Conservation (phyloP, 2,113 vertebrate genomes). For the Podarcis muralis region DNA sequence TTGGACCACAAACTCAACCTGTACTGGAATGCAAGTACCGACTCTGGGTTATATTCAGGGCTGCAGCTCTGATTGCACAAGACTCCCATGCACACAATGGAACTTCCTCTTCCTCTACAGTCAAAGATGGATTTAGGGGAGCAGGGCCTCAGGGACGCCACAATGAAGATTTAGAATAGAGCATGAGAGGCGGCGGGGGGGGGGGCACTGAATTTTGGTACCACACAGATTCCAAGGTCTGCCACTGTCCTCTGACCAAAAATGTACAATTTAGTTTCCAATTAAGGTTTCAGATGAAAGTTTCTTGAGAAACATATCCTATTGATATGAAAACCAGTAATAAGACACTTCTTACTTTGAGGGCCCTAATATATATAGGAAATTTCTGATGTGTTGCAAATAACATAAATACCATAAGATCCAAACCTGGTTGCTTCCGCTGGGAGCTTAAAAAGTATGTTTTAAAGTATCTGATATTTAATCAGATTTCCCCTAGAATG, state of each 20-base stretch:
- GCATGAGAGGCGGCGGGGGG: background rate
- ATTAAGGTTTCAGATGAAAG: slow-evolving; percentile 38
- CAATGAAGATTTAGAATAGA: background rate
- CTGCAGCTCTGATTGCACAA: too few relatives aligned
- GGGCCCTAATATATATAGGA: slow-evolving; percentile 1
- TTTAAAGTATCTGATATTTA: slow-evolving; percentile 19
- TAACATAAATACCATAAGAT: background rate
- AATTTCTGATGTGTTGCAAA: slow-evolving; percentile 21
- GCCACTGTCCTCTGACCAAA: slow-evolving; percentile 15
- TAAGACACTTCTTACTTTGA: slow-evolving; percentile 46
- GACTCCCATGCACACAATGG: too few relatives aligned
- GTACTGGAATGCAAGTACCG: background rate
- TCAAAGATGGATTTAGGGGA: too few relatives aligned
- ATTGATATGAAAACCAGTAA: slow-evolving; percentile 54
- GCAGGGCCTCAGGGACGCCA: too few relatives aligned
- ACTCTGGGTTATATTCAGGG: too few relatives aligned
- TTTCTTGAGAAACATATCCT: slow-evolving; percentile 58
- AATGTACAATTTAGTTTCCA: slow-evolving; percentile 34
- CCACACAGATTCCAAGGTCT: background rate
- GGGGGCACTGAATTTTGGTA: background rate
- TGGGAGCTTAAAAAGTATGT: slow-evolving; percentile 25
- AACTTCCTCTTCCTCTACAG: too few relatives aligned
- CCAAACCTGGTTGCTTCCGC: slow-evolving; percentile 25
- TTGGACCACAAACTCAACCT: background rate
- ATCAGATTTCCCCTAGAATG: slow-evolving; percentile 22